Conservation (phyloP, 1,140 invertebrate genomes). For the Pseudomyrmex cubaensis region DNA sequence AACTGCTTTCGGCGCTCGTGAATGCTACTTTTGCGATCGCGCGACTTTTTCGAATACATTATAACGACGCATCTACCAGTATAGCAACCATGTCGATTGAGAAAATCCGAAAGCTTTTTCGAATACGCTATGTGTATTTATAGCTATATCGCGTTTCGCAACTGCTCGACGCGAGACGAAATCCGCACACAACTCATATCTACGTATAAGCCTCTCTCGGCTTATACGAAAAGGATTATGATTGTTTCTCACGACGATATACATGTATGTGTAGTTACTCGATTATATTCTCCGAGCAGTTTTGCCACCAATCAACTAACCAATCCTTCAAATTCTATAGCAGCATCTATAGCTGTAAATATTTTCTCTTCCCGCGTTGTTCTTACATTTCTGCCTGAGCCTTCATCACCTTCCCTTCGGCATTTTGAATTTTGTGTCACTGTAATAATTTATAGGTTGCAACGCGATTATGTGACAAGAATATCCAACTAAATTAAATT, state of each 20-base stretch:
- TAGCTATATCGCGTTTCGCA: background rate
- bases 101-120: constrained; percentile 9
- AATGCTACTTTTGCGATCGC: background rate
- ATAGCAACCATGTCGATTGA: background rate
- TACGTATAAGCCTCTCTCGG: constrained; percentile 6
- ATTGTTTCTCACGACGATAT: constrained; percentile 27
- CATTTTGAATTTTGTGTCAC: constrained; percentile 39
- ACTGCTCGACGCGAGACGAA: constrained; percentile 13
- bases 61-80: background rate
- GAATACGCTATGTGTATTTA: constrained; percentile 11
- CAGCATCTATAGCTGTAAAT: too few species aligned
- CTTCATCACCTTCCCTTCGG: constrained; percentile 1
- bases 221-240: constrained; percentile 31
- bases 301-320: background rate
- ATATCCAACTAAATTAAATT: constrained; percentile 60
- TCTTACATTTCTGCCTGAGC: constrained; percentile 9
- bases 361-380: background rate
- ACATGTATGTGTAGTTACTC: background rate
- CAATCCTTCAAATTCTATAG: too few species aligned
- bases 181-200: constrained; percentile 5
- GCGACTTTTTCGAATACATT: constrained; percentile 17
- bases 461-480: constrained; percentile 42
- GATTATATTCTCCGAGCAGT: constrained; percentile 4
- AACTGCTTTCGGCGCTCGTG: background rate
- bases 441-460: constrained; percentile 36